Base-by-base conservation (phyloP, 2,888 invertebrate species). In the Odiellus spinosus region DNA sequence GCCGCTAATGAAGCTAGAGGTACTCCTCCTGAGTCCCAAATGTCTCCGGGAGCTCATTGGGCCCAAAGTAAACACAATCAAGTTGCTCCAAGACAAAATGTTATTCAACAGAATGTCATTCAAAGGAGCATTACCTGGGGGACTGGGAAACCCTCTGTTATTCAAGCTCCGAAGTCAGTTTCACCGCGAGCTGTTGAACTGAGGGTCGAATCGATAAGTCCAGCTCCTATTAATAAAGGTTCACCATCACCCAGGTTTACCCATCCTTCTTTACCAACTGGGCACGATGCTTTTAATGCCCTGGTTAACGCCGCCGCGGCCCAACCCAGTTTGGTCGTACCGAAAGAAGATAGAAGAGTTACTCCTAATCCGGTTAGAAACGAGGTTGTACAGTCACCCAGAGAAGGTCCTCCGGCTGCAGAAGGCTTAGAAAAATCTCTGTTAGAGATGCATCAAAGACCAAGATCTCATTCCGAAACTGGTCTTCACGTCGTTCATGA, bases 221-320 rank as follows among this genome's bases (percentile, higher is more conserved):
- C 53, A 15, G 53, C 50, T 8, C 43, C 26, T 20, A 32, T 42
- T 8, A 40, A 51, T 10, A 55, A 53, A 42, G 48, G 50, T 12
- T 47, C 53, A 19, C 54, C 51, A 33, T 53, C 52, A 12, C 54
- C 53, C 19, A 50, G 50, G 43, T 51, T 36, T 10, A 51, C 47
- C 20, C 45, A 18, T 10, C 36, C 40, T 17, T n/a, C 42, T n/a
- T 46, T 51, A 35, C 50, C 53, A 34, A 53, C 55, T 21, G 53
- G 82, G 15, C 82, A 87, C 64, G 88, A 88, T 65, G 86, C 87
- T 1, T 76, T 90, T 61, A 80, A 82, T 32, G 84, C 84, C 44
- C 69, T 90, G 45, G 90, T 88, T 8, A 86, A 90, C 64, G 84
- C 85, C 12, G 88, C 88, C n/a, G 84, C 83, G 1, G 82, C 85